These are phyloP conservation scores for Sinella curviseta DNA, from an alignment of 1,140 invertebrate genomes.

Conservation along the genomic window DNA sequence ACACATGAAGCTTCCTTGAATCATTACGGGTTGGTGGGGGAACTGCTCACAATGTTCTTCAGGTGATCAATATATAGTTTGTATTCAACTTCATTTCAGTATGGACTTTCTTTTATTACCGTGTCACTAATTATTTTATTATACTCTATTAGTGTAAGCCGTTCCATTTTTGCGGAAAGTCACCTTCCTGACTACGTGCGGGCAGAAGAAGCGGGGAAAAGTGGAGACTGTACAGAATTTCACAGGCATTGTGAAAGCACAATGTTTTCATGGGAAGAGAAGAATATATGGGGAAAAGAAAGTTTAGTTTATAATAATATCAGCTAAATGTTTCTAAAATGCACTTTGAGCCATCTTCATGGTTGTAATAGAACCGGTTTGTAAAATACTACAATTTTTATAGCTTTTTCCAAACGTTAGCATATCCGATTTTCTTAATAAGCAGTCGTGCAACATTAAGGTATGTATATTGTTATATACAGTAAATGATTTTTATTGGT, in stretches of 20 bases:
- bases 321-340: too few relatives aligned
- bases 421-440: not conserved
- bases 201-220: constrained; percentile 38
- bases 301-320: too few relatives aligned
- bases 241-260: constrained; percentile 21
- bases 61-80: constrained; percentile 36
- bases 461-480: too few relatives aligned
- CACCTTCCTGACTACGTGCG: constrained; percentile 34
- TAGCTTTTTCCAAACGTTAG: not conserved
- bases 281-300: not conserved
- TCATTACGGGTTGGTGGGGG: constrained; percentile 43
- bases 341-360: too few relatives aligned
- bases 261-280: constrained; percentile 36
- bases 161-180: constrained; percentile 36
- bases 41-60: constrained; percentile 42
- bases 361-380: too few relatives aligned
- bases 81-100: not conserved
- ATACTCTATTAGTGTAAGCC: constrained; percentile 33
- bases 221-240: constrained; percentile 33
- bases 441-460: too few relatives aligned
- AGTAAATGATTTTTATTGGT: not conserved
- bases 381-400: not conserved
- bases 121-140: not conserved
- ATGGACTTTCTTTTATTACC: not conserved
- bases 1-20: constrained; percentile 39